phyloP scores from a whole-genome alignment of 2,888 invertebrate genomes.

The Tipula lateralis region DNA sequence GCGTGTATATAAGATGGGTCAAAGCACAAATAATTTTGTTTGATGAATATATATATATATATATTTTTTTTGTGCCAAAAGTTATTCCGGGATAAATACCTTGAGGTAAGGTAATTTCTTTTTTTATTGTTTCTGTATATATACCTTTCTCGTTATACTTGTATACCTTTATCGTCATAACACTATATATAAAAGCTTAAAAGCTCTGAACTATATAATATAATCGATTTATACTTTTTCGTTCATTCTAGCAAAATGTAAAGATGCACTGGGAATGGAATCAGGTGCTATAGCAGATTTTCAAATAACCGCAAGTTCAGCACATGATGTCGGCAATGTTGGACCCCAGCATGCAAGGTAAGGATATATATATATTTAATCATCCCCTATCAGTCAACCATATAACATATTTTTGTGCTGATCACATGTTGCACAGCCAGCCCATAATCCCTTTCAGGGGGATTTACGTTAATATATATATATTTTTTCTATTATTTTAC shows the following conservation, averaged over 20 bases:
- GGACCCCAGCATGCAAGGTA: slow-evolving; percentile 80
- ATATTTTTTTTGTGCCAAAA: background rate
- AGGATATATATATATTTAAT: slow-evolving; percentile 37
- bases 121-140: background rate
- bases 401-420: background rate
- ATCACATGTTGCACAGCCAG: slow-evolving; percentile 28
- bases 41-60: too few species aligned
- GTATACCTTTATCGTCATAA: background rate
- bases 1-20: background rate
- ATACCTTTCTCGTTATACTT: too few species aligned
- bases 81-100: background rate
- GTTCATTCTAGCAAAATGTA: slow-evolving; percentile 61
- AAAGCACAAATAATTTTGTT: background rate
- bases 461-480: background rate
- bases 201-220: background rate
- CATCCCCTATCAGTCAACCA: slow-evolving; percentile 28
- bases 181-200: too few species aligned
- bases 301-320: slow-evolving; percentile 75
- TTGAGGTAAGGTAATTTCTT: background rate
- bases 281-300: slow-evolving; percentile 70
- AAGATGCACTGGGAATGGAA: slow-evolving; percentile 73
- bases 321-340: slow-evolving; percentile 73
- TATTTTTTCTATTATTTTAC: background rate
- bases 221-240: slow-evolving; percentile 31
- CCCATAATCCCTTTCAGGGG: background rate